phyloP scores from a whole-genome alignment of 2,113 vertebrate genomes.

The Orycteropus afer region DNA sequence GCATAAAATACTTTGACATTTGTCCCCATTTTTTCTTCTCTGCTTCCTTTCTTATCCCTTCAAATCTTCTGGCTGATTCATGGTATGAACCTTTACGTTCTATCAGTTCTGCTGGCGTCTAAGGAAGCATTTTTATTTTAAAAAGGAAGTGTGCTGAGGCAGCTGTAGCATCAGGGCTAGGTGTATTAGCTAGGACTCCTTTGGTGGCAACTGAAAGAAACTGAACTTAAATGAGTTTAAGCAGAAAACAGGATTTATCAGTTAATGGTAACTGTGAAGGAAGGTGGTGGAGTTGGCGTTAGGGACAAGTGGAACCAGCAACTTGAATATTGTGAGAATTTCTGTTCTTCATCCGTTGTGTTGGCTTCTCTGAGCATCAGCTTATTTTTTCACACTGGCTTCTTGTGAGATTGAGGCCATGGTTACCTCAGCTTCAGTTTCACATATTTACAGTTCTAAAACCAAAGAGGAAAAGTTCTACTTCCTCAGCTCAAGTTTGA shows the following conservation, averaged over 20 bases:
- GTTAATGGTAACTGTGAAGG: neutral
- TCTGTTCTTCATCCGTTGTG: neutral
- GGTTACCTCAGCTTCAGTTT: neutral
- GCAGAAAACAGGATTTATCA: neutral
- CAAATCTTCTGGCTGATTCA: neutral
- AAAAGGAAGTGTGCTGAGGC: neutral
- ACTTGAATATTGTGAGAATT: neutral
- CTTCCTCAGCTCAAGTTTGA: neutral
- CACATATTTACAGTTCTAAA: neutral
- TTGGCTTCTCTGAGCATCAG: neutral
- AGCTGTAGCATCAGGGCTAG: neutral
- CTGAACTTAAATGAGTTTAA: neutral
- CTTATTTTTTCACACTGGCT: neutral
- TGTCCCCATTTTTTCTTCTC: neutral
- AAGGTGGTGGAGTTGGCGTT: no score
- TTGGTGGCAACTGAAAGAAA: neutral
- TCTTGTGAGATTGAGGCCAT: neutral
- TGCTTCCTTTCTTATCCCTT: neutral
- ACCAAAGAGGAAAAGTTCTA: neutral
- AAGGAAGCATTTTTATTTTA: conserved; percentile 6
- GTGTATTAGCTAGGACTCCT: neutral
- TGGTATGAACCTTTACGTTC: neutral
- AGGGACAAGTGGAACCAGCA: neutral
- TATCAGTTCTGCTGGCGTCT: neutral
- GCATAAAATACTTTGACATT: neutral